These are phyloP conservation scores for Tamandua tetradactyla DNA, from an alignment of 2,797 vertebrate species.

Conservation along the genomic window DNA sequence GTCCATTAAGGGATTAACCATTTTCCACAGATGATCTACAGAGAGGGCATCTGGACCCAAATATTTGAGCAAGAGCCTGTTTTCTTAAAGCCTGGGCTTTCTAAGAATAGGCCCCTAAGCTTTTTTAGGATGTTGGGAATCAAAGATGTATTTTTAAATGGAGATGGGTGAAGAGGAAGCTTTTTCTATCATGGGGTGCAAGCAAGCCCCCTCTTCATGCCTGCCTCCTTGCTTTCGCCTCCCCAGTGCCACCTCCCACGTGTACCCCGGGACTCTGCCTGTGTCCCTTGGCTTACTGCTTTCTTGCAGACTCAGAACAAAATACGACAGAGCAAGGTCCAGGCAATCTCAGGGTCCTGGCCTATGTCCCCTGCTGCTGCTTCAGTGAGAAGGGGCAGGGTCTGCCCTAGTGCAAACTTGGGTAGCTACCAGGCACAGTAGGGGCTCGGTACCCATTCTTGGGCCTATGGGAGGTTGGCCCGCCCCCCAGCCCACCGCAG, in stretches of 20 bases:
- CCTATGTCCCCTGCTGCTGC: background rate
- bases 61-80: background rate
- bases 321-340: background rate
- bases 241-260: rapidly evolving
- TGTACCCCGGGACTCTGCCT: background rate
- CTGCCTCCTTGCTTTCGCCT: background rate
- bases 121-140: background rate
- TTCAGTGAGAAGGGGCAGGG: background rate
- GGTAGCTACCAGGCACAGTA: background rate
- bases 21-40: background rate
- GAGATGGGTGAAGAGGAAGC: background rate
- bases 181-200: rapidly evolving
- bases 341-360: background rate
- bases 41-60: background rate
- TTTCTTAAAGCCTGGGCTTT: background rate
- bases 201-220: background rate
- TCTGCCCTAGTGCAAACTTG: background rate
- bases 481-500: rapidly evolving
- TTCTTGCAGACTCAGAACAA: background rate
- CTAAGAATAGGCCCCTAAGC: background rate
- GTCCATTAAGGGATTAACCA: constrained; percentile 33
- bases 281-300: background rate
- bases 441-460: too few species aligned
- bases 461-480: background rate
- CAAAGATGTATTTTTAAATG: background rate